Conservation (phyloP, 2,888 invertebrate genomes). For the Nephrocerus scutellatus region DNA sequence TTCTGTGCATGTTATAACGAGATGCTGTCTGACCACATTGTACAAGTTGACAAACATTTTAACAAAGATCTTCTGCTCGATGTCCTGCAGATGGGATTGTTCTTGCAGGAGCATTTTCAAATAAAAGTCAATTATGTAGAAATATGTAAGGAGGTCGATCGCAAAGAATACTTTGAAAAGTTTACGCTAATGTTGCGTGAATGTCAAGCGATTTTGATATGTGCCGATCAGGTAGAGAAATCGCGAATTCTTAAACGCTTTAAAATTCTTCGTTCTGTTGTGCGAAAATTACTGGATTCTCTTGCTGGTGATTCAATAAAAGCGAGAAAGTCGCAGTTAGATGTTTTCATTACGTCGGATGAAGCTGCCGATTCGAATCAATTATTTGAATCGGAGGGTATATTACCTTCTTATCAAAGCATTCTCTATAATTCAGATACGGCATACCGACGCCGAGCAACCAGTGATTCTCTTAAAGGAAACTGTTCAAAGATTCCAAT, state of each 20-base stretch:
- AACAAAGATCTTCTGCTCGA: slow-evolving; percentile 30
- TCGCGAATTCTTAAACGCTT: slow-evolving; percentile 40
- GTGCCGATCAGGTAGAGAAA: slow-evolving; percentile 36
- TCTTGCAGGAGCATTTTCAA: slow-evolving; percentile 38
- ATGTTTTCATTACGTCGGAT: slow-evolving; percentile 26
- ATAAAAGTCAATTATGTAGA: slow-evolving; percentile 30
- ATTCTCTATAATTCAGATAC: slow-evolving; percentile 36
- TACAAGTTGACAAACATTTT: slow-evolving; percentile 27
- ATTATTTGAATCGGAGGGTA: slow-evolving; percentile 29
- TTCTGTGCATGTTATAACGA: slow-evolving; percentile 37
- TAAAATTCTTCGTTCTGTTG: slow-evolving; percentile 38
- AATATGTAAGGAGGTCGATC: slow-evolving; percentile 22
- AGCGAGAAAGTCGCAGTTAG: slow-evolving; percentile 9
- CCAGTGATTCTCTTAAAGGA: slow-evolving; percentile 24
- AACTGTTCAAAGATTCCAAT: slow-evolving; percentile 27
- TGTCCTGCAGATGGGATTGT: slow-evolving; percentile 33
- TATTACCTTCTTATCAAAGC: slow-evolving; percentile 29
- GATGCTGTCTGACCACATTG: slow-evolving; percentile 29
- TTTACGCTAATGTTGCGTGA: slow-evolving; percentile 37
- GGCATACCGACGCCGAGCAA: slow-evolving; percentile 12
- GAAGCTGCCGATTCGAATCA: slow-evolving; percentile 24
- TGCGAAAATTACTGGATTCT: slow-evolving; percentile 34
- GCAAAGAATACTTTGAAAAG: slow-evolving; percentile 30
- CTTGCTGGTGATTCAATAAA: slow-evolving; percentile 18
- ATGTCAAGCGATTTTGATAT: slow-evolving; percentile 39